Base-by-base conservation (phyloP, 2,113 vertebrate species). In the Irena cyanogastra region DNA sequence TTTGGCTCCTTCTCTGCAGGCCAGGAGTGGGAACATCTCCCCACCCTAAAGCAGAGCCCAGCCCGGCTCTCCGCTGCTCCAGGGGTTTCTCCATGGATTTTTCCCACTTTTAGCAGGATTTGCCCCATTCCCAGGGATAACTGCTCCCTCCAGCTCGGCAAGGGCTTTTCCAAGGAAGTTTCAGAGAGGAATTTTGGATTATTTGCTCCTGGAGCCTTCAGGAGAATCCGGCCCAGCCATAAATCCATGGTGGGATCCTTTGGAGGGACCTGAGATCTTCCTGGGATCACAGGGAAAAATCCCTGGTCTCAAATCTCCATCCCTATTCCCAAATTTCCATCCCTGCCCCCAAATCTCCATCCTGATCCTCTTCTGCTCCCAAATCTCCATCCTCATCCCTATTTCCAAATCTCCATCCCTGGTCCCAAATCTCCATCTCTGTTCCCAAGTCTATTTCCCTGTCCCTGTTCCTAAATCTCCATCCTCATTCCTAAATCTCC, bases 391-490 rank as follows among this genome's bases (percentile, higher is more conserved):
- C n/a, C n/a, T n/a, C 16, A 27, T 66, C 44, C 44, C 3, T 1
- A 1, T 15, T n/a, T 28, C 61, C 39, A 47, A 39, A 13, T 39
- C 28, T 0, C 20, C 37, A n/a, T n/a, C 7, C 11, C 14, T 0
- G 1, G 5, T 70, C 22, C 69, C 68, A 39, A 13, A 39, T 70
- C 27, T 0, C 19, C 18, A 50, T 14, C 60, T 27, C 11, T 1
- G 0, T 35, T 27, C 28, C 39, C 30, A 65, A 65, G 24, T 65
- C 20, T n/a, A n/a, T n/a, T n/a, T n/a, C n/a, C n/a, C n/a, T n/a
- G n/a, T n/a, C n/a, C n/a, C n/a, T n/a, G n/a, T n/a, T 30, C 45
- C 18, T 18, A 69, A 22, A 31, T 50, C 47, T 2, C 10, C 14
- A 44, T 65, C 31, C 16, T 6, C 4, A 4, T 33, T 10, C 64